These are phyloP conservation scores for Drosophila lutescens DNA, from an alignment of 2,888 invertebrate species.

Conservation along the genomic window DNA sequence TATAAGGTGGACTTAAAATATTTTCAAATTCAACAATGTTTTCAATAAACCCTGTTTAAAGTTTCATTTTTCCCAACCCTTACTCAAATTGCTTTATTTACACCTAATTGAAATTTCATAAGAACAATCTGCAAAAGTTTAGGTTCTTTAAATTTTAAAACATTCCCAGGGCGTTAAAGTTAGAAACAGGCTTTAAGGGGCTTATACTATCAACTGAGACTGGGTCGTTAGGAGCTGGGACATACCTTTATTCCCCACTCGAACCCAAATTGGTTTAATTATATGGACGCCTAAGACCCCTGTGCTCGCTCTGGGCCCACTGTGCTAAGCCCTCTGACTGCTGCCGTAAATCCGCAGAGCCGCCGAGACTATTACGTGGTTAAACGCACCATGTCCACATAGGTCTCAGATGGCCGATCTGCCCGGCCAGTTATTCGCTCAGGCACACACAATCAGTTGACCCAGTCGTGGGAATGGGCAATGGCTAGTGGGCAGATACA, in stretches of 20 bases:
- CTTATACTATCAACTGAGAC: slow-evolving; percentile 18
- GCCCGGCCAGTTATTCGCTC: slow-evolving; percentile 40
- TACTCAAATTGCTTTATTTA: too few species aligned
- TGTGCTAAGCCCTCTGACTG: slow-evolving; percentile 36
- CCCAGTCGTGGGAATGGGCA: slow-evolving; percentile 8
- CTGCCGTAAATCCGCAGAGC: slow-evolving; percentile 41
- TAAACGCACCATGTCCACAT: slow-evolving; percentile 57
- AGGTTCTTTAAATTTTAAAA: background rate
- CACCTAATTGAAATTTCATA: background rate
- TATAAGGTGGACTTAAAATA: too few species aligned
- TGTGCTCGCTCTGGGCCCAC: slow-evolving; percentile 26
- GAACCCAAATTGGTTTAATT: slow-evolving; percentile 36
- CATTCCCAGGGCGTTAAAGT: background rate
- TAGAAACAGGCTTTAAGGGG: slow-evolving; percentile 16
- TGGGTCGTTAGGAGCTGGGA: background rate
- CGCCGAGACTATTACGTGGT: slow-evolving; percentile 55
- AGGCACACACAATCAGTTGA: slow-evolving; percentile 48
- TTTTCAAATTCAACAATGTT: too few species aligned
- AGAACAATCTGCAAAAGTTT: background rate
- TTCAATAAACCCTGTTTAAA: background rate
- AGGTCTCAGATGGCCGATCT: slow-evolving; percentile 43
- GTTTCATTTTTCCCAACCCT: too few species aligned
- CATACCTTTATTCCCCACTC: slow-evolving; percentile 33
- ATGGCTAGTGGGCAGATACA: slow-evolving; percentile 19
- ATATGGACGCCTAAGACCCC: slow-evolving; percentile 13